phyloP scores from a whole-genome alignment of 1,140 invertebrate species.

The Anagrus nilaparvatae region DNA sequence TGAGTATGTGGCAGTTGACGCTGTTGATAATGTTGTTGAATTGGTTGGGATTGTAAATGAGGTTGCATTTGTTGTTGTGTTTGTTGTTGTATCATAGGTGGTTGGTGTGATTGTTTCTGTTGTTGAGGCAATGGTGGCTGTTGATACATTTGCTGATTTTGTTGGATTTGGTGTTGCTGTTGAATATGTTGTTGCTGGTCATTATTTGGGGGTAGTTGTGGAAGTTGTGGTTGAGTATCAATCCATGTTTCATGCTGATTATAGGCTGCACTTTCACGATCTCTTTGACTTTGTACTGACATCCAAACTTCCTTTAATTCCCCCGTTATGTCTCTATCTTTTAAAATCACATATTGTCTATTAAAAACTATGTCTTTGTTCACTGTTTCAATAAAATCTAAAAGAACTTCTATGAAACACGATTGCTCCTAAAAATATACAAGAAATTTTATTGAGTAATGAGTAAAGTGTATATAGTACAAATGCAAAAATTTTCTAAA shows the following conservation, averaged over 20 bases:
- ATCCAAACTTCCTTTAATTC: slow-evolving; percentile 65
- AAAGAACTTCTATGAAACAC: slow-evolving; percentile 52
- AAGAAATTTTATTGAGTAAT: too few species aligned
- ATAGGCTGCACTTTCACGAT: slow-evolving; percentile 39
- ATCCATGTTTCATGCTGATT: slow-evolving; percentile 30
- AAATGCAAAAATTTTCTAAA: slow-evolving; percentile 3
- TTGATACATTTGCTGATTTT: slow-evolving; percentile 11
- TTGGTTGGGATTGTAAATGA: slow-evolving; percentile 1
- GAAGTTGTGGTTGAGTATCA: slow-evolving; percentile 27
- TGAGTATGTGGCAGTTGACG: slow-evolving; percentile 9
- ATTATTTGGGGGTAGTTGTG: slow-evolving; percentile 26
- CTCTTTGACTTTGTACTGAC: slow-evolving; percentile 53
- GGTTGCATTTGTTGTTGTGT: slow-evolving; percentile 2
- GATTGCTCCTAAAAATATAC: slow-evolving; percentile 50
- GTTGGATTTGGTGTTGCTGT: slow-evolving; percentile 10
- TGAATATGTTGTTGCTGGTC: slow-evolving; percentile 21
- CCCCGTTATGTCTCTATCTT: slow-evolving; percentile 57
- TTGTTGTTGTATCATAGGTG: too few species aligned
- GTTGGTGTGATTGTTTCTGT: slow-evolving; percentile 6
- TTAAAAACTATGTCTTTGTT: slow-evolving; percentile 50
- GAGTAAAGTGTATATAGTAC: background rate
- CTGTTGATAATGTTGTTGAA: slow-evolving; percentile 12
- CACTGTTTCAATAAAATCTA: slow-evolving; percentile 62
- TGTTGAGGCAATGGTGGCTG: slow-evolving; percentile 14
- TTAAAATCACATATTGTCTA: slow-evolving; percentile 50